Conservation (phyloP, 2,888 invertebrate species). For the Clepsis dumicolana region DNA sequence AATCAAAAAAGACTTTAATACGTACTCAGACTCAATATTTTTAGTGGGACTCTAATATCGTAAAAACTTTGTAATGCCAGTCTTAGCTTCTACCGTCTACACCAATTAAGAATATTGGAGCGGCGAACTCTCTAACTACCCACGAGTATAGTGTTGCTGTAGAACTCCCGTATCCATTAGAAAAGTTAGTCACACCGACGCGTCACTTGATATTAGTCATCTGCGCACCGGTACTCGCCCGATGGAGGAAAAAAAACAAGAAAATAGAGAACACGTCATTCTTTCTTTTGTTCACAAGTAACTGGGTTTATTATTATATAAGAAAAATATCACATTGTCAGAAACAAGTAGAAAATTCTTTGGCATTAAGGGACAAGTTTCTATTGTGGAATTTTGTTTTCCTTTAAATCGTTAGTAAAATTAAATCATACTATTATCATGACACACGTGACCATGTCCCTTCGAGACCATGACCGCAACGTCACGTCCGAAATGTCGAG, state of each 20-base stretch:
- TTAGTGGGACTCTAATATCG: constrained; percentile 1
- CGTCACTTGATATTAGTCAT: constrained; percentile 77
- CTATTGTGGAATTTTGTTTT: too few relatives aligned
- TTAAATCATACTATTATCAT: too few relatives aligned
- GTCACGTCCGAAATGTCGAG: too few relatives aligned
- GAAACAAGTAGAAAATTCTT: too few relatives aligned
- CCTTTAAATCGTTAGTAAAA: too few relatives aligned
- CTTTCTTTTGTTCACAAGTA: constrained; percentile 18
- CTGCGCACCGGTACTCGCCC: constrained; percentile 41
- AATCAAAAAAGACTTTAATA: neutral
- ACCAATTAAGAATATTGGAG: constrained; percentile 72
- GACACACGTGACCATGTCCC: too few relatives aligned
- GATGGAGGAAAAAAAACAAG: constrained; percentile 67
- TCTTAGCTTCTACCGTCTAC: constrained; percentile 59
- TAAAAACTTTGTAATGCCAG: constrained; percentile 46
- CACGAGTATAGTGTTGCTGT: constrained; percentile 65
- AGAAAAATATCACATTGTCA: too few relatives aligned
- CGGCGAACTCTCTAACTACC: constrained; percentile 75
- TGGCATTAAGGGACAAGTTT: too few relatives aligned
- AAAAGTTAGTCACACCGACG: constrained; percentile 66
- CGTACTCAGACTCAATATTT: neutral
- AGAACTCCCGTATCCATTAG: constrained; percentile 77
- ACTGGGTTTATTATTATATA: too few relatives aligned
- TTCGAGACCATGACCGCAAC: too few relatives aligned
- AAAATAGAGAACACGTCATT: constrained; percentile 53